Conservation (phyloP, 2,113 vertebrate species). For the Columba livia region DNA sequence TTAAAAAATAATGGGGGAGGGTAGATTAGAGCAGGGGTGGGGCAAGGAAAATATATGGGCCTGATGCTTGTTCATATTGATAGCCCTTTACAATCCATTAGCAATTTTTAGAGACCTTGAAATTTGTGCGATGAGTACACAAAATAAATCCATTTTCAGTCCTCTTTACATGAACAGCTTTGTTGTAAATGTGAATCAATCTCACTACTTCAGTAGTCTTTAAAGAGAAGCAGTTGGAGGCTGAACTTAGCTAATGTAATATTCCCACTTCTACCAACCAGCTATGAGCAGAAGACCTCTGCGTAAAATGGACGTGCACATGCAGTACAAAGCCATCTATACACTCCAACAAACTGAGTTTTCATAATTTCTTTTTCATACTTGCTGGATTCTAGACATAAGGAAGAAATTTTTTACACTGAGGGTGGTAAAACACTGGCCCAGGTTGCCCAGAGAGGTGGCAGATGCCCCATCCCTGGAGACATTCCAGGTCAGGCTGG, state of each 20-base stretch:
- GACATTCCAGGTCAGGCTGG: too few relatives aligned
- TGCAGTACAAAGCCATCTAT: not conserved
- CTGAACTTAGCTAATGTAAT: not conserved
- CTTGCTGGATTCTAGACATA: not conserved
- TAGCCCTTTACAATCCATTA: not conserved
- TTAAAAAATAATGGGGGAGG: conserved; percentile 54
- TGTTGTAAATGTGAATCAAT: not conserved
- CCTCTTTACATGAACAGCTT: not conserved
- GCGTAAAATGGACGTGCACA: not conserved
- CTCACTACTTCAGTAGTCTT: not conserved
- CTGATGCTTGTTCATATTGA: not conserved
- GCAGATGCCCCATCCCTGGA: too few relatives aligned
- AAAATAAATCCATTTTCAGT: conserved; percentile 1
- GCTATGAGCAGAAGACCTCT: not conserved
- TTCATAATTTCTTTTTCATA: not conserved
- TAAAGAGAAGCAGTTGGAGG: not conserved
- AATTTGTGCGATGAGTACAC: not conserved
- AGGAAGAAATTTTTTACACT: too few relatives aligned
- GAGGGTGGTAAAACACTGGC: too few relatives aligned
- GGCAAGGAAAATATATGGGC: not conserved
- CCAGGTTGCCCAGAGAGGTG: too few relatives aligned
- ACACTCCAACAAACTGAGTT: not conserved
- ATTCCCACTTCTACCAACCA: not conserved
- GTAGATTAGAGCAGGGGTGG: not conserved
- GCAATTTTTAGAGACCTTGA: conserved; percentile 1